Base-by-base conservation (phyloP, 1,140 invertebrate species). In the Trichomalopsis sarcophagae region DNA sequence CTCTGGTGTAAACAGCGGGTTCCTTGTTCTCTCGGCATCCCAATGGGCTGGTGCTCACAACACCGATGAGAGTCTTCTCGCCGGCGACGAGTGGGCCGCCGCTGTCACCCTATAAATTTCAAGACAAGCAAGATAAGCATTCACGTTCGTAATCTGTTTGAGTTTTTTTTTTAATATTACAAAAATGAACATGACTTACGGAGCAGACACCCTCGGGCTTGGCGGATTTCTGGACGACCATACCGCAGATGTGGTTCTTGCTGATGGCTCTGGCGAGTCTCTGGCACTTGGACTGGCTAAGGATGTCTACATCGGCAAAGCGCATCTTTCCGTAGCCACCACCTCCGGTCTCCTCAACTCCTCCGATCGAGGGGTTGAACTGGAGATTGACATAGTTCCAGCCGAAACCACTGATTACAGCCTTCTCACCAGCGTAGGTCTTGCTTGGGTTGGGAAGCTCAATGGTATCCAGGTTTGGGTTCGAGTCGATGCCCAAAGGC, bases 91-190 rank as follows among this genome's bases (percentile, higher is more conserved):
- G 23, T 21, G 78, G 78, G 27, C 55, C 78, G 33, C 78, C 78
- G 33, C 78, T 80, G 78, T 80, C 78, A 80, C 78, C 78, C 78
- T 80, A 23, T 23, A 27, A 3, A 78, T 27, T n/a, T n/a, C 23
- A 78, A 33, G 1, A 50, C 44, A 23, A 78, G 10, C 13, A 55
- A 23, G 14, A 44, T 14, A 23, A 14, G 40, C 11, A 76, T 21
- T 21, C 11, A 50, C 27, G 11, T 27, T 55, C 44, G 23, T n/a
- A 6, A 78, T 78, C 23, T 30, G 55, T 50, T 44, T 6, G 17
- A 17, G 11, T 55, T 17, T 3, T 21, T 3, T 21, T 55, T 2
- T 17, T 9, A 7, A 14, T 50, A 14, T 50, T 50, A 13, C 2
- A 78, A 40, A 30, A 5, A 30, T 23, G 3, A 55, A 33, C 3